These are phyloP conservation scores for Gadopsis bispinosus DNA, from an alignment of 2,797 vertebrate species.

Conservation along the genomic window DNA sequence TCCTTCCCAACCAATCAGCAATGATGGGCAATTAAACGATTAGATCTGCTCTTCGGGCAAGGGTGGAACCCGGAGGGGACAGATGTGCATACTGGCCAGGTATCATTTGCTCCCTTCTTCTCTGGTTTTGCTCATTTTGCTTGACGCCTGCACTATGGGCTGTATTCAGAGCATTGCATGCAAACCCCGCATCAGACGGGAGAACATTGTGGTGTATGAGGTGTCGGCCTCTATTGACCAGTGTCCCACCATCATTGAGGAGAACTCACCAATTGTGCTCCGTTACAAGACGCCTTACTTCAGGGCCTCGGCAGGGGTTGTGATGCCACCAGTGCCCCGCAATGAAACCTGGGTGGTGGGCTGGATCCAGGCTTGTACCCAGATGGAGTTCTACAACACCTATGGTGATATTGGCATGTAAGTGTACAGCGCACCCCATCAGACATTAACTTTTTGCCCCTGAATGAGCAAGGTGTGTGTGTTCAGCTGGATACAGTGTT, in stretches of 20 bases:
- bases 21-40: slow-evolving; percentile 73
- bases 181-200: slow-evolving; percentile 96
- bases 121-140: slow-evolving; percentile 83
- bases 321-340: slow-evolving; percentile 97
- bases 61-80: slow-evolving; percentile 80
- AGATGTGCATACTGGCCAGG: slow-evolving; percentile 84
- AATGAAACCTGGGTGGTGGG: slow-evolving; percentile 99
- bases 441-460: not conserved
- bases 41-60: slow-evolving; percentile 75
- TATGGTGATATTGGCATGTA: slow-evolving; percentile 97
- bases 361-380: slow-evolving; percentile 99
- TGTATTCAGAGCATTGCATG: slow-evolving; percentile 98
- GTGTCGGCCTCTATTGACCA: slow-evolving; percentile 98
- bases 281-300: slow-evolving; percentile 99
- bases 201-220: slow-evolving; percentile 99
- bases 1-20: slow-evolving; percentile 53
- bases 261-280: slow-evolving; percentile 98
- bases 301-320: slow-evolving; percentile 95
- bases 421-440: slow-evolving; percentile 66
- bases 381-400: slow-evolving; percentile 99
- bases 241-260: slow-evolving; percentile 96
- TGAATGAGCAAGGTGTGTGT: slow-evolving; percentile 1
- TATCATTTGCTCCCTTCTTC: slow-evolving; percentile 77
- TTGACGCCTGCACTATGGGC: slow-evolving; percentile 89
- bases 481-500: slow-evolving; percentile 9